Evolutionary conservation across 2,797 vertebrate genomes (phyloP), one percentile per base, ranked within the genome.

Genomic region (Cyclopterus lumpus): DNA sequence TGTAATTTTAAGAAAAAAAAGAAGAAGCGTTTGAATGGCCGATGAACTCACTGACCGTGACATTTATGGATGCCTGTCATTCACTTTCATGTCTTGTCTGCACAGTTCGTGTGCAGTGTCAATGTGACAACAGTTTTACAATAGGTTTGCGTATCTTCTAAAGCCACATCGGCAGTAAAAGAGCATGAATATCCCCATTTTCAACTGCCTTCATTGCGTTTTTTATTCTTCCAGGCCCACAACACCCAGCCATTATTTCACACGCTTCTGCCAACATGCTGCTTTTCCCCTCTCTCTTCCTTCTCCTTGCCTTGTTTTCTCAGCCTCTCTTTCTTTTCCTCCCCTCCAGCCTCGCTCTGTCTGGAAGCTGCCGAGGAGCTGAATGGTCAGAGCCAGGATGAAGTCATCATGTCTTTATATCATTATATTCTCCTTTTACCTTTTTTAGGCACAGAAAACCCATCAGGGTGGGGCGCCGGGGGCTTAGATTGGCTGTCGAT

Each of bases 371-470:
- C 88, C 1, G 83, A 89, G 84, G 80, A 91, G 86, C 85, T 89
- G 75, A 91, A 88, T 77, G 89, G 81, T 82, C 59, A 86, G 82
- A 81, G 89, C 76, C 72, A 83, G 80, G 61, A 88, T 90, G 92
- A 92, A 94, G 93, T 95, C 94, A 93, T 94, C 92, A 91, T 93
- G 90, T 91, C 92, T 93, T 92, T 93, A 91, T 93, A 92, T 91
- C 82, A 89, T 93, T 94, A 93, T 93, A 94, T 92, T 90, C 92
- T 91, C 88, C 85, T 91, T 94, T 92, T 93, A 93, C 93, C 93
- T 94, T 95, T 95, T 95, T 95, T 95, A 95, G 94, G 93, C 91
- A 94, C 91, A 94, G 91, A 91, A 89, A 59, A 82, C 89, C 87
- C 77, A 69, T 60, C 86, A 90, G 90, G 91, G 93, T 90, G 92